These are phyloP conservation scores for Noctuana brunneofusca DNA, from an alignment of 2,888 invertebrate genomes.

Conservation along the genomic window DNA sequence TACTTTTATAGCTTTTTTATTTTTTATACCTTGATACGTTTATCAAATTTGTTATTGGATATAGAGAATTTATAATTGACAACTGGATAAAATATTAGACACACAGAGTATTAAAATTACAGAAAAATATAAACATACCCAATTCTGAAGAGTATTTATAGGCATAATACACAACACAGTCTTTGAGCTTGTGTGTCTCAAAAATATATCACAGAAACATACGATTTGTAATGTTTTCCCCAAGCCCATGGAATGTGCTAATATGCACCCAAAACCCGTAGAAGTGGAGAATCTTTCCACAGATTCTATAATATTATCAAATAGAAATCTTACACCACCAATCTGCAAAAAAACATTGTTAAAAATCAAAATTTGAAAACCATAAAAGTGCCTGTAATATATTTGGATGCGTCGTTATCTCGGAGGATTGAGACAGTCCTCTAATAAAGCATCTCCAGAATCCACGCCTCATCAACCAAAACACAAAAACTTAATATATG, in stretches of 20 bases:
- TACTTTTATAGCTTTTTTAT: not conserved
- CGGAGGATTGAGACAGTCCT: too few species aligned
- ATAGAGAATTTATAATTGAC: too few species aligned
- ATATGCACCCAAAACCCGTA: constrained; percentile 97
- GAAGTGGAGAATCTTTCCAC: constrained; percentile 93
- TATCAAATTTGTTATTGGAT: too few species aligned
- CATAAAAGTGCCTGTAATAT: too few species aligned
- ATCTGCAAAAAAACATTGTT: constrained; percentile 79
- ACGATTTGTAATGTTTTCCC: constrained; percentile 99
- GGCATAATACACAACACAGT: constrained; percentile 98
- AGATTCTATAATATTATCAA: constrained; percentile 98
- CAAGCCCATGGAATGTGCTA: constrained; percentile 99
- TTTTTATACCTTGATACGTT: too few species aligned
- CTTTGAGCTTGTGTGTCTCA: constrained; percentile 93
- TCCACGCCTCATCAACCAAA: too few species aligned
- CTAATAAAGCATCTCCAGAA: too few species aligned
- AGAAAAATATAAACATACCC: constrained; percentile 81
- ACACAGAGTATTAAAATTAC: too few species aligned
- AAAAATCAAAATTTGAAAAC: not conserved
- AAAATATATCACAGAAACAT: constrained; percentile 97
- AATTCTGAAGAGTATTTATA: constrained; percentile 98
- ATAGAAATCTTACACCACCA: constrained; percentile 96
- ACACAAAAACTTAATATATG: too few species aligned
- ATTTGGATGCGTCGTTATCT: too few species aligned
- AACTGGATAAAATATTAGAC: too few species aligned